Percentiles rank a stretch among this genome's conserved stretches.
phyloP scores from a whole-genome alignment of 1,140 invertebrate species.

The Drosophila rufa region DNA sequence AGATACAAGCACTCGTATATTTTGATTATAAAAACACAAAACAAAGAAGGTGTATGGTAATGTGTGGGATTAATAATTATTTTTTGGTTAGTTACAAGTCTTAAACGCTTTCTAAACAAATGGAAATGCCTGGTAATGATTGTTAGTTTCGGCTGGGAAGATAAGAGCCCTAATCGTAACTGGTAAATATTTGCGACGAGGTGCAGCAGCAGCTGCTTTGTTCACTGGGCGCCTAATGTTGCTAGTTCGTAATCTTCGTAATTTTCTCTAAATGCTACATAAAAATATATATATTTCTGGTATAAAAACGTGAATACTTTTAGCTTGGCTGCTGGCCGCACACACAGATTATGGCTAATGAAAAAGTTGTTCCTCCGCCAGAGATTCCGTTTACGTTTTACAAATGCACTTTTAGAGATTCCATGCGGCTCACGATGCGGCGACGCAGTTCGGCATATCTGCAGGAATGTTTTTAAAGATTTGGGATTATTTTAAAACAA shows the following conservation, averaged over 20 bases:
- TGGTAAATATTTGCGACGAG: conserved; percentile 48
- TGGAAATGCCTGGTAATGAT: conserved; percentile 67
- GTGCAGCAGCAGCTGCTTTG: conserved; percentile 58
- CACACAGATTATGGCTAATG: conserved; percentile 63
- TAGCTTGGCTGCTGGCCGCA: conserved; percentile 53
- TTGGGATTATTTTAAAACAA: conserved; percentile 24
- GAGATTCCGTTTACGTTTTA: conserved; percentile 72
- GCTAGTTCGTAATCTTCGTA: conserved; percentile 62
- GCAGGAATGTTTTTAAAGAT: not conserved
- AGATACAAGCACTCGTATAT: conserved; percentile 31
- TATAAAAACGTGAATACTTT: conserved; percentile 72
- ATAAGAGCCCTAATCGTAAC: conserved; percentile 29
- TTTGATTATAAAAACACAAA: conserved; percentile 42
- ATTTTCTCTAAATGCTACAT: conserved; percentile 73
- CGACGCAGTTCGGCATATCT: conserved; percentile 89
- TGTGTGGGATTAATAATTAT: conserved; percentile 74
- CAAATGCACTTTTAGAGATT: conserved; percentile 89
- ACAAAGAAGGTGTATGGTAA: conserved; percentile 55
- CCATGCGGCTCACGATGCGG: conserved; percentile 90
- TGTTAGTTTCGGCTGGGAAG: conserved; percentile 60
- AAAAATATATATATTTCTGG: conserved; percentile 52
- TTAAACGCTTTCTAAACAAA: conserved; percentile 71
- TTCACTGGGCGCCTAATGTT: conserved; percentile 70
- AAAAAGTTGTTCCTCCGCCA: conserved; percentile 42
- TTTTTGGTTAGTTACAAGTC: conserved; percentile 84